Conservation (phyloP, 2,113 vertebrate species). For the Piaya cayana region DNA sequence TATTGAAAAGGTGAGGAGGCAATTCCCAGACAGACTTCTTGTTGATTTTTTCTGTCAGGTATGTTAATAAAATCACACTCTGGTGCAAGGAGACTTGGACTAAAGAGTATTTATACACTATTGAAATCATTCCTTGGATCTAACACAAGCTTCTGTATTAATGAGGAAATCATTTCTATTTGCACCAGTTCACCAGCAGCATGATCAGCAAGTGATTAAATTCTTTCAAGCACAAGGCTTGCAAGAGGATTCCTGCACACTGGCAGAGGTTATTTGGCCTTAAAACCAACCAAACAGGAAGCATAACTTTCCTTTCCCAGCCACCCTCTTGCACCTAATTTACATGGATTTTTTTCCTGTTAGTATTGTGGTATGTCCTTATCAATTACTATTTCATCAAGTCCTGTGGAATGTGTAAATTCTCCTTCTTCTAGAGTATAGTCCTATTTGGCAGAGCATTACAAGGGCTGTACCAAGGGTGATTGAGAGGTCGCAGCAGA, state of each 20-base stretch:
- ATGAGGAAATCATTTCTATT: constrained; percentile 34
- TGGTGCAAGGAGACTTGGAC: not conserved
- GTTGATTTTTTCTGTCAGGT: not conserved
- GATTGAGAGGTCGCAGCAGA: not conserved
- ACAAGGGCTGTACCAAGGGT: not conserved
- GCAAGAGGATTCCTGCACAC: not conserved
- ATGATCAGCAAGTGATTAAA: constrained; percentile 19
- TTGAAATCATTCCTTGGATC: constrained; percentile 17
- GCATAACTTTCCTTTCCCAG: not conserved
- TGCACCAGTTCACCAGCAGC: not conserved
- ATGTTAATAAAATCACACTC: not conserved
- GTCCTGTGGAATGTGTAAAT: constrained; percentile 24
- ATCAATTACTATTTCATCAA: constrained; percentile 23
- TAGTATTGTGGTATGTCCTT: not conserved
- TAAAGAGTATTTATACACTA: not conserved
- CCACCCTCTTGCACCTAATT: not conserved
- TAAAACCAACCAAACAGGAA: not conserved
- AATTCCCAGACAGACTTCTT: not conserved
- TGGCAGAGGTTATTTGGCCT: not conserved
- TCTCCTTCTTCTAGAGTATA: not conserved
- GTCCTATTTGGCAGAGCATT: constrained; percentile 32
- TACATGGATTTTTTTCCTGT: not conserved
- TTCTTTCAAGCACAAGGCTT: constrained; percentile 3
- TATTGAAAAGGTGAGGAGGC: not conserved
- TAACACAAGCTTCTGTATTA: constrained; percentile 15